A percentile compares a stretch with the other conserved stretches of the same genome.
These are phyloP conservation scores for Hyperopisus bebe DNA, from an alignment of 2,113 vertebrate species.

Conservation along the genomic window DNA sequence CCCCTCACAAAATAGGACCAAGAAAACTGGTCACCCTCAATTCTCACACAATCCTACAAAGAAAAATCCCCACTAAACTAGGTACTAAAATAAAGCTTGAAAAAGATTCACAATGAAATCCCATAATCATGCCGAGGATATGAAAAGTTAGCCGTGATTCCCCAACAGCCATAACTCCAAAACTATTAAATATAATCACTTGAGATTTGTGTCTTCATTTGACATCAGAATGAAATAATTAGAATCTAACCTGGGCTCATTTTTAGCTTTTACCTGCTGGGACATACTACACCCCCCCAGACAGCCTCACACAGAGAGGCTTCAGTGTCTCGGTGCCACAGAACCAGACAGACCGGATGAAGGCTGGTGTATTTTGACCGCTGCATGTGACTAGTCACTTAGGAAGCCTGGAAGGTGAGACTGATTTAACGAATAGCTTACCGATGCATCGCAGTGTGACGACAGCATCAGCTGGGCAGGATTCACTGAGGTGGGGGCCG, in stretches of 20 bases:
- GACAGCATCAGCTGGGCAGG: slow-evolving; percentile 27
- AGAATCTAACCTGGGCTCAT: neutral
- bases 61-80: neutral
- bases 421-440: slow-evolving; percentile 38
- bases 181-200: neutral
- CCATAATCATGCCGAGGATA: neutral
- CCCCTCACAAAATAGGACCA: neutral
- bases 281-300: neutral
- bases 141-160: neutral
- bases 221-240: neutral
- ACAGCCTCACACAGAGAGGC: neutral
- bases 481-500: slow-evolving; percentile 31
- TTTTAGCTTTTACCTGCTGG: neutral
- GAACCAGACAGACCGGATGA: neutral
- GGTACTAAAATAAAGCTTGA: neutral
- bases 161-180: neutral
- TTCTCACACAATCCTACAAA: neutral
- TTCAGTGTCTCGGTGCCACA: neutral
- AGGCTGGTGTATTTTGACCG: neutral
- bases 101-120: neutral
- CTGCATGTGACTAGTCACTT: neutral
- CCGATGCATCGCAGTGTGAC: slow-evolving; percentile 52
- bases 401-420: no score
- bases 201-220: neutral
- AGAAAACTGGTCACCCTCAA: neutral